Evolutionary conservation across 2,797 vertebrate genomes (phyloP).

Genomic region (Mormyrops attenuatus): DNA sequence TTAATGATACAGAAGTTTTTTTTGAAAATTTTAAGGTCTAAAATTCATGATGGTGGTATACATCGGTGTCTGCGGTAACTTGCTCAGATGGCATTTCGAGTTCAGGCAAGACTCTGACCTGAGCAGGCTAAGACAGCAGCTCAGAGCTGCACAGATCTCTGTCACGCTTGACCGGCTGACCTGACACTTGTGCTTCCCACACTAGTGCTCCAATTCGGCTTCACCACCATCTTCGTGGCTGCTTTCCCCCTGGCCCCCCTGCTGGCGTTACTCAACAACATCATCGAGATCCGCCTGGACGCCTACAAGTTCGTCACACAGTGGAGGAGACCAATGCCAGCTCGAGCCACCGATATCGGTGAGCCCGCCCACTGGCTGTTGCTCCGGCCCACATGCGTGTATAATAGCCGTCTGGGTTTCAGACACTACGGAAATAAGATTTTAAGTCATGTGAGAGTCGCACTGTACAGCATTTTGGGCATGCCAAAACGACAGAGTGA

Average conservation of each 20-base stretch:
- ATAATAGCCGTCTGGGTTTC: not conserved
- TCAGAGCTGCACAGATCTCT: not conserved
- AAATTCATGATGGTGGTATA: not conserved
- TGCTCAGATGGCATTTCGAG: not conserved
- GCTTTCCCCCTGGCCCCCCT: conserved; percentile 95
- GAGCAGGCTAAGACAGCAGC: not conserved
- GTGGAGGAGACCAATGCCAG: conserved; percentile 94
- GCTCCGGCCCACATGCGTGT: not conserved
- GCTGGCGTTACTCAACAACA: conserved; percentile 95
- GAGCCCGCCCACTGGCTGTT: conserved; percentile 33
- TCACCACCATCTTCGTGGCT: conserved; percentile 97
- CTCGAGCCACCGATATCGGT: conserved; percentile 96
- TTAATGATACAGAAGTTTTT: not conserved
- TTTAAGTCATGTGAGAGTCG: not conserved
- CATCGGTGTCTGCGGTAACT: not conserved
- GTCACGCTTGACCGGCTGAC: not conserved
- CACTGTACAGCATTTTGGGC: not conserved
- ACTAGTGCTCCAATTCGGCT: conserved; percentile 94
- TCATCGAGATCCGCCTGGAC: conserved; percentile 95
- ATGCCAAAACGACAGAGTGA: not conserved
- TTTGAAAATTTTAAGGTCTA: not conserved
- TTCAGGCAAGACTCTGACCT: not conserved
- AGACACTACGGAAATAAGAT: not conserved
- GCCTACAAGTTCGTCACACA: conserved; percentile 99
- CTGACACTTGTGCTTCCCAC: not conserved